Conservation (phyloP, 2,797 vertebrate genomes). For the Oryzias sinensis region DNA sequence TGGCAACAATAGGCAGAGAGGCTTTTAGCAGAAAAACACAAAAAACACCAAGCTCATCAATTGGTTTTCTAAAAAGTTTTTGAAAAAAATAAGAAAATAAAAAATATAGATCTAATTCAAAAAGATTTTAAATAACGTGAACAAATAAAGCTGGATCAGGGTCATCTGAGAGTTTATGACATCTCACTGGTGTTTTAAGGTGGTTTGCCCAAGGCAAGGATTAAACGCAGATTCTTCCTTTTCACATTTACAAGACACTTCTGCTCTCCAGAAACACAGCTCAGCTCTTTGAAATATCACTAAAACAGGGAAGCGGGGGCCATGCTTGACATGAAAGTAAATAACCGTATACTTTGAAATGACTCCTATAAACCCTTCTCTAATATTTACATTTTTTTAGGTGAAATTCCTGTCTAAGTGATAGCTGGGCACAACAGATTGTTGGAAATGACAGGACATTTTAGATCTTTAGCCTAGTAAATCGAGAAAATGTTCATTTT, state of each 20-base stretch:
- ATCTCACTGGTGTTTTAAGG: not conserved
- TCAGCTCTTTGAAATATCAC: slow-evolving; percentile 20
- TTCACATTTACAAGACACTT: slow-evolving; percentile 22
- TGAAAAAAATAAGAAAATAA: no score
- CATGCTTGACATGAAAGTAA: slow-evolving; percentile 15
- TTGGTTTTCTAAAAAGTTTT: no score
- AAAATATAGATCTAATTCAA: not conserved
- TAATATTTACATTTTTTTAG: not conserved
- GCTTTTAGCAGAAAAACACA: no score
- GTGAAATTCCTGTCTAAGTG: no score
- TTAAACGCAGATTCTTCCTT: slow-evolving; percentile 15
- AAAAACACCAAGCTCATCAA: no score
- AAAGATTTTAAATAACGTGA: not conserved
- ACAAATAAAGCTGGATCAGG: not conserved
- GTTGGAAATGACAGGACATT: no score
- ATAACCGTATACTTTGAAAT: slow-evolving; percentile 14
- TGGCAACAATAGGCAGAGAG: not conserved
- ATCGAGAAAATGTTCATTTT: no score
- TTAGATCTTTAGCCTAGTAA: no score
- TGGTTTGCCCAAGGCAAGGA: slow-evolving; percentile 5
- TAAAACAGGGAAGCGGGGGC: slow-evolving; percentile 25
- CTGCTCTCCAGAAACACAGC: slow-evolving; percentile 16
- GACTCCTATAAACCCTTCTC: slow-evolving; percentile 2
- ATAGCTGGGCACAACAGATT: no score
- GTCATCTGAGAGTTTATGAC: not conserved